phyloP scores from a whole-genome alignment of 2,888 invertebrate species.

The Ganaspis brasiliensis region DNA sequence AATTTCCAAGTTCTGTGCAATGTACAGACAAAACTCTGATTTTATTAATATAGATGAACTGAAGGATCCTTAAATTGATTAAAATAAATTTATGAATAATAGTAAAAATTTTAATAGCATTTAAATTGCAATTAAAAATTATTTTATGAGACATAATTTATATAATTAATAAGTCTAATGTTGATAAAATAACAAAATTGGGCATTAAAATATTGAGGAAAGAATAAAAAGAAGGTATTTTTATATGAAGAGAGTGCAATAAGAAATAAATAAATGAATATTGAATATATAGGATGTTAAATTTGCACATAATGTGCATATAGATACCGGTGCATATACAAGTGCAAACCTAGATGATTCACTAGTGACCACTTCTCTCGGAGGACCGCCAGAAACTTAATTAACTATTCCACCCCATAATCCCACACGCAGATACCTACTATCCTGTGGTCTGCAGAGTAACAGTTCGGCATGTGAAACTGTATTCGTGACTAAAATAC shows the following conservation, averaged over 20 bases:
- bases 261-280: neutral
- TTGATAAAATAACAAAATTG: too few species aligned
- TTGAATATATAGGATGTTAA: neutral
- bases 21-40: too few species aligned
- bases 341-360: slow-evolving; percentile 67
- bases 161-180: too few species aligned
- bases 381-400: slow-evolving; percentile 74
- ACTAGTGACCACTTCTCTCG: slow-evolving; percentile 69
- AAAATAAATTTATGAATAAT: too few species aligned
- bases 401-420: slow-evolving; percentile 74
- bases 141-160: too few species aligned
- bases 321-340: neutral
- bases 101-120: too few species aligned
- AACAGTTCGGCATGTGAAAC: slow-evolving; percentile 53
- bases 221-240: neutral
- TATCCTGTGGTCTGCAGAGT: slow-evolving; percentile 54
- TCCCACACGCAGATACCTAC: slow-evolving; percentile 64
- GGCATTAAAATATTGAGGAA: too few species aligned
- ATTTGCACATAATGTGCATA: neutral
- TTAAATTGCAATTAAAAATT: too few species aligned
- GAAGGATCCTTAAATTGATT: too few species aligned
- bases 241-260: neutral
- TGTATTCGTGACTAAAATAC: slow-evolving; percentile 24
- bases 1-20: too few species aligned
- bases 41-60: too few species aligned